phyloP scores from a whole-genome alignment of 2,797 vertebrate genomes.

The Acipenser ruthenus region DNA sequence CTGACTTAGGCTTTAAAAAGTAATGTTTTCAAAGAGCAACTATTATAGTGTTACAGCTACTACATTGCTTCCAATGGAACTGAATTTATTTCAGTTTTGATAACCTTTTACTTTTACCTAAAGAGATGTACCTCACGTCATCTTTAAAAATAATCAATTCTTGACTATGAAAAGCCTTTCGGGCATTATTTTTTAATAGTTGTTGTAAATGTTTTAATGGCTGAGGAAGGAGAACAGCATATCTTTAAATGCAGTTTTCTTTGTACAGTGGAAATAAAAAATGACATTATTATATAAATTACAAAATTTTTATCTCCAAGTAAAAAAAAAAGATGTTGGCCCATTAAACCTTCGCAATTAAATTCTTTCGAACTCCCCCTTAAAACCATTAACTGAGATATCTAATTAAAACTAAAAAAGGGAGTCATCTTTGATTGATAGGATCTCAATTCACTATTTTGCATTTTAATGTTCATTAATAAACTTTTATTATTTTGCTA shows the following conservation, averaged over 20 bases:
- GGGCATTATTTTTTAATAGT: not conserved
- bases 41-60: no score
- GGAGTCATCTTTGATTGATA: constrained; percentile 93
- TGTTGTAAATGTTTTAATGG: not conserved
- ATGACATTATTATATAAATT: constrained; percentile 55
- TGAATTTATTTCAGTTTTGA: no score
- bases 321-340: constrained; percentile 73
- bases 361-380: constrained; percentile 85
- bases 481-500: constrained; percentile 99
- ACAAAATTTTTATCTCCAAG: constrained; percentile 44
- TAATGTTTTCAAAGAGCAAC: no score
- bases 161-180: constrained; percentile 5
- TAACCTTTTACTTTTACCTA: no score
- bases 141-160: no score
- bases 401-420: constrained; percentile 97
- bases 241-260: constrained; percentile 39
- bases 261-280: constrained; percentile 53
- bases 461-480: constrained; percentile 99
- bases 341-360: constrained; percentile 94
- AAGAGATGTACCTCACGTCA: no score
- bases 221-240: constrained; percentile 18
- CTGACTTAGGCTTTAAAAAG: no score
- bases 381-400: constrained; percentile 90
- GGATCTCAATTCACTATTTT: constrained; percentile 85
- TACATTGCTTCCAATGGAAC: no score